These are phyloP conservation scores for Lithophane ornitopus DNA, from an alignment of 2,888 invertebrate species.

Conservation along the genomic window DNA sequence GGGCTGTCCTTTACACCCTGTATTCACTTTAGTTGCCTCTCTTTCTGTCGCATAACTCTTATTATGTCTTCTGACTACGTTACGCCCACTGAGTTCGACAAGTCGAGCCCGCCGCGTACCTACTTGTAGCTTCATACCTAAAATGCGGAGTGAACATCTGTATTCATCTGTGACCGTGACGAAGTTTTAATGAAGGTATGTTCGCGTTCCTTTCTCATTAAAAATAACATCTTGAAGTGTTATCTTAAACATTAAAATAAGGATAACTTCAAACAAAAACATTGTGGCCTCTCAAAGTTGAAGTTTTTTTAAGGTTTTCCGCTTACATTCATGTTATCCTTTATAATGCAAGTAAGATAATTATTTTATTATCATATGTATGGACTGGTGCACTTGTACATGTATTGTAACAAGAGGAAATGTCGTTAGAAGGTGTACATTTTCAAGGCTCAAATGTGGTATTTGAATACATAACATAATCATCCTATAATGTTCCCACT, in stretches of 20 bases:
- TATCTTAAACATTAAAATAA: not conserved
- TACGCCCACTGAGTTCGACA: no score
- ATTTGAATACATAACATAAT: no score
- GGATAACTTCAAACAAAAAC: constrained; percentile 22
- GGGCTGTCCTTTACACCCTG: no score
- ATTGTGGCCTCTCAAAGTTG: not conserved
- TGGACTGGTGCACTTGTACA: not conserved
- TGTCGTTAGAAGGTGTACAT: not conserved
- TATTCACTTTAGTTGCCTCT: no score
- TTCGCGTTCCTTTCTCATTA: not conserved
- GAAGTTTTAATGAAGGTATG: not conserved
- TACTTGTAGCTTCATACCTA: no score
- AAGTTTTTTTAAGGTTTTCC: constrained; percentile 9
- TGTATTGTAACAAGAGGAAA: constrained; percentile 17
- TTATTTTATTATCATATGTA: not conserved
- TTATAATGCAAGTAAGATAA: constrained; percentile 2
- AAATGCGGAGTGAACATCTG: no score
- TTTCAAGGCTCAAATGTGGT: not conserved
- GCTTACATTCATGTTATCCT: not conserved
- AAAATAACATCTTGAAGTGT: not conserved
- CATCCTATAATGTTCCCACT: no score
- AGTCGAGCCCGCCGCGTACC: no score
- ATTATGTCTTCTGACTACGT: no score
- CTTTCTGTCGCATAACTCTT: no score
- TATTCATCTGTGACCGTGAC: not conserved